Conservation (phyloP, 35 echinoderm and acorn worm species). For the Lytechinus variegatus region DNA sequence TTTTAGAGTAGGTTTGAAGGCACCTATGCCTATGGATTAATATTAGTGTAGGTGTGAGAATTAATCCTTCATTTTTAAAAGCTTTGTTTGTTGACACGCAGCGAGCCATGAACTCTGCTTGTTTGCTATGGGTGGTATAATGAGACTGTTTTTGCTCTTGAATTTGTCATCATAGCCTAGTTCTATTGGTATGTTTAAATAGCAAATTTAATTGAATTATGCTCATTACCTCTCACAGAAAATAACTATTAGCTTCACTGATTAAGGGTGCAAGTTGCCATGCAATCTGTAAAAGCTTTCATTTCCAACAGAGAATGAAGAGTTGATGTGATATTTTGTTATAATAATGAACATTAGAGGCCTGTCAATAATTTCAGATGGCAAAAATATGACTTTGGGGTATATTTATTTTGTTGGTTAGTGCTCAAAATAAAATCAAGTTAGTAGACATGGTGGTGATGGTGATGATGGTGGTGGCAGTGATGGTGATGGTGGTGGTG, state of each 20-base stretch:
- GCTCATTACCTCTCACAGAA: not conserved
- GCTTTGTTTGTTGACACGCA: conserved; percentile 1
- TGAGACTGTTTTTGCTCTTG: not conserved
- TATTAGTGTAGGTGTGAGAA: not conserved
- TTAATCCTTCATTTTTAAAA: not conserved
- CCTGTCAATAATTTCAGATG: too few relatives aligned
- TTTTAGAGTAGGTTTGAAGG: too few relatives aligned
- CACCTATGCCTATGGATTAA: too few relatives aligned
- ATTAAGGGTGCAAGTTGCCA: not conserved
- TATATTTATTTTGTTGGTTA: too few relatives aligned
- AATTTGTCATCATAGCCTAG: not conserved
- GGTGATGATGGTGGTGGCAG: too few relatives aligned
- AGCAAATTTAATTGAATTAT: too few relatives aligned
- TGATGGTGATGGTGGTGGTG: too few relatives aligned
- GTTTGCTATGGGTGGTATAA: not conserved
- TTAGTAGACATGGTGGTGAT: too few relatives aligned
- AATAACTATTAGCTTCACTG: not conserved
- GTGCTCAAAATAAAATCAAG: too few relatives aligned
- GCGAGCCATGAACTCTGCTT: not conserved
- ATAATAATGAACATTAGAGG: too few relatives aligned
- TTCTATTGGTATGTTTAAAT: not conserved
- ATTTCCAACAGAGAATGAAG: not conserved
- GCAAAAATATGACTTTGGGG: too few relatives aligned
- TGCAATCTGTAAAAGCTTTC: not conserved
- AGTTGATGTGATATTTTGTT: too few relatives aligned